These are phyloP conservation scores for Chrysotoxum bicinctum DNA, from an alignment of 2,888 invertebrate species.

Conservation along the genomic window DNA sequence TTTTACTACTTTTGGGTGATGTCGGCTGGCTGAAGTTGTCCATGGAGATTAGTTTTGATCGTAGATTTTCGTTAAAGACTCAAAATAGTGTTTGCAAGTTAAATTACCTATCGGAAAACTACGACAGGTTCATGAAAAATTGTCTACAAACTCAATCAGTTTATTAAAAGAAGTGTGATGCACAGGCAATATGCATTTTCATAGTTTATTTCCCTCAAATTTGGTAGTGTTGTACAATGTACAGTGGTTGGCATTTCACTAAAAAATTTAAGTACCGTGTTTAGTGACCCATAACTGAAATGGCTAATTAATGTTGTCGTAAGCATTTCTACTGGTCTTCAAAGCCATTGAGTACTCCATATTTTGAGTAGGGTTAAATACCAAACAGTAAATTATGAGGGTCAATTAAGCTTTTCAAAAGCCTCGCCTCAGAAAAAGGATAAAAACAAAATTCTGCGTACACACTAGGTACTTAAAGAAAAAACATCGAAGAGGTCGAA, in stretches of 20 bases:
- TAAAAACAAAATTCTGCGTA: background rate
- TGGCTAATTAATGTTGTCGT: background rate
- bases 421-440: background rate
- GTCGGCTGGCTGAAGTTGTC: slow-evolving; percentile 21
- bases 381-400: background rate
- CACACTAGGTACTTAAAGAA: no score
- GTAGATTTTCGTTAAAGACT: slow-evolving; percentile 49
- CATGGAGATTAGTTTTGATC: slow-evolving; percentile 24
- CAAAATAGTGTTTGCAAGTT: slow-evolving; percentile 15
- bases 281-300: background rate
- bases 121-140: background rate
- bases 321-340: background rate
- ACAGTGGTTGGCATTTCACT: background rate
- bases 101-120: background rate
- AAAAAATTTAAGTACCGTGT: background rate
- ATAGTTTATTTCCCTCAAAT: background rate
- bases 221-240: background rate
- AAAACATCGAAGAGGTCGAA: no score
- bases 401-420: background rate
- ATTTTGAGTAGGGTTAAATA: background rate
- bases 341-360: background rate
- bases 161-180: background rate
- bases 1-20: slow-evolving; percentile 40
- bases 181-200: no score
- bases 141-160: background rate